Evolutionary conservation across 2,888 invertebrate species (phyloP), one percentile per base, ranked within the genome.

Genomic region (Urechis unicinctus): DNA sequence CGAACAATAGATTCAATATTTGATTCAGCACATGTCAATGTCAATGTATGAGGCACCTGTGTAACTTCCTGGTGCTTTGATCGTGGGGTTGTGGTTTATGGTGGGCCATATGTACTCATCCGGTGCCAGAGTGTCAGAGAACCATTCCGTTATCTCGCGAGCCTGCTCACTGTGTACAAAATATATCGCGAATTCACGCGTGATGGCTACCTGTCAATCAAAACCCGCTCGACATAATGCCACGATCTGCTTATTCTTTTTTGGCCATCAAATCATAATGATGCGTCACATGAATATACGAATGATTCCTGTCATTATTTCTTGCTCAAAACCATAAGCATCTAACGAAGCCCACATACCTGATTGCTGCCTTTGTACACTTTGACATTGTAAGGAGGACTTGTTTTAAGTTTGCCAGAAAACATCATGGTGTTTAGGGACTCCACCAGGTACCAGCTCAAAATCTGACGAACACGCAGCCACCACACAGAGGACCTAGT

Each of bases 91-190:
- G 53, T 62, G 60, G 47, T 61, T 62, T 45, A 62, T 42, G 4
- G 59, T 57, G n/a, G 62, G 60, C 55, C 56, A 52, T n/a, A 61
- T 51, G 52, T 57, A 59, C 42, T 62, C 62, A 25, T 62, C 62
- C 21, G 62, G 62, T 1, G 55, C 58, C 2, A 47, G 29, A 13
- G 60, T 62, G 49, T 61, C 56, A 3, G 21, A 43, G 13, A 61
- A 56, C 60, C 60, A 62, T 22, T 50, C 53, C 21, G 51, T 21
- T 22, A 62, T 25, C 29, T 52, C 58, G 17, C 45, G 41, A 2
- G 59, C 53, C 4, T 31, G n/a, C 22, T 47, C 25, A 24, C 46
- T 52, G 44, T 56, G 50, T 30, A 62, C 44, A 24, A 61, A 52
- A 31, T 55, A 62, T 21, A 44, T 41, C 25, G 43, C 55, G 36